Evolutionary conservation across 2,113 vertebrate genomes (phyloP).

Genomic region (Fregata magnificens): DNA sequence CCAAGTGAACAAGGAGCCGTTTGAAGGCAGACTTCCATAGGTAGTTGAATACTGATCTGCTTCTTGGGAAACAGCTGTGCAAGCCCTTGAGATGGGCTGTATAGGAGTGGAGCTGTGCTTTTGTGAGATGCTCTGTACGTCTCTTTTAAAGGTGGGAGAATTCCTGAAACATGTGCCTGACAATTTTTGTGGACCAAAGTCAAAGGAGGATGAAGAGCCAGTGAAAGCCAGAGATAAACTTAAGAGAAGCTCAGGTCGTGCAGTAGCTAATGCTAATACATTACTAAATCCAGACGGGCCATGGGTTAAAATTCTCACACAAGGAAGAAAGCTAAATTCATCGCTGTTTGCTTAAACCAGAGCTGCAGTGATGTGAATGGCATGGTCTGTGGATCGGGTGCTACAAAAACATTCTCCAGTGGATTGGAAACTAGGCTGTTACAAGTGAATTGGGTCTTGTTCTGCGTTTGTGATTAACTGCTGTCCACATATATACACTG

Average conservation of each 20-base stretch:
- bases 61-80: not conserved
- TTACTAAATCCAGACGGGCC: not conserved
- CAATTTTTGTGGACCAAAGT: not conserved
- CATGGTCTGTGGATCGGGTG: not conserved
- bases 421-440: not conserved
- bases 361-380: not conserved
- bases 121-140: not conserved
- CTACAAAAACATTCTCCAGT: not conserved
- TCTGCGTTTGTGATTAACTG: fast-evolving
- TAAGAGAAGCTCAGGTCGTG: not conserved
- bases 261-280: fast-evolving
- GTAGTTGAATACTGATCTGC: not conserved
- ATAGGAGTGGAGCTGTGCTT: not conserved
- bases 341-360: not conserved
- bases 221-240: not conserved
- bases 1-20: not conserved
- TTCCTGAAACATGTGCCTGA: not conserved
- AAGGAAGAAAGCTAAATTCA: not conserved
- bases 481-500: fast-evolving
- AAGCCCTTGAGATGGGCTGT: not conserved
- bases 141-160: not conserved
- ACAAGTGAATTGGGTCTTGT: not conserved
- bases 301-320: not conserved
- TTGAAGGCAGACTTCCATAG: not conserved
- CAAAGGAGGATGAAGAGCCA: not conserved